Conservation (phyloP, 2,113 vertebrate genomes). For the Chunga burmeisteri region DNA sequence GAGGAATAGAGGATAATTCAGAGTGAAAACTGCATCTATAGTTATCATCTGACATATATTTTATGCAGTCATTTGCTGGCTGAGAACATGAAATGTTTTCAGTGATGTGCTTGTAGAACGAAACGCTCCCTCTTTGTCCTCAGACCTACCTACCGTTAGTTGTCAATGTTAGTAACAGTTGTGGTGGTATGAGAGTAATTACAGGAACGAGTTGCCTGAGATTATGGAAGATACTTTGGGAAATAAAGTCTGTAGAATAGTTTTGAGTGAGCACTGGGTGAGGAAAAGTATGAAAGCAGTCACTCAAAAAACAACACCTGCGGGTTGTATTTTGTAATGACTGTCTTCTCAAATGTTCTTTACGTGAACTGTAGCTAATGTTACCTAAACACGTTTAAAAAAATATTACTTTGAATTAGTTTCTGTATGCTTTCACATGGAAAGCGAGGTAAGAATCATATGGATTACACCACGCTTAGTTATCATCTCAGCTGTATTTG, state of each 20-base stretch:
- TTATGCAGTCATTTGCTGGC: not conserved
- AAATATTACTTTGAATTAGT: not conserved
- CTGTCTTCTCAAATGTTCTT: not conserved
- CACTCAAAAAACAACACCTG: not conserved
- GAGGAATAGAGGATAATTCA: not conserved
- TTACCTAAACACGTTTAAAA: not conserved
- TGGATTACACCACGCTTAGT: not conserved
- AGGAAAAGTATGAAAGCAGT: not conserved
- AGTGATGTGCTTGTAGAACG: not conserved
- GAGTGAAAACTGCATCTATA: not conserved
- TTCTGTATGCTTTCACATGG: not conserved
- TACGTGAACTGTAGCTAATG: not conserved
- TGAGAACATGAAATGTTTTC: not conserved
- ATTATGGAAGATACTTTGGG: not conserved
- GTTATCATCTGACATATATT: not conserved
- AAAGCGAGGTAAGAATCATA: not conserved
- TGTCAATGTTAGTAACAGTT: not conserved
- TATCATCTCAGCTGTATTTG: not conserved
- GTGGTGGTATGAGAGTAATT: not conserved
- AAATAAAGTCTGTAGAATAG: not conserved
- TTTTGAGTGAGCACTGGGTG: not conserved
- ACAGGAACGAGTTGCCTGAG: not conserved
- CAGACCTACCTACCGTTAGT: rapidly evolving
- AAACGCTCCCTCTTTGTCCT: not conserved
- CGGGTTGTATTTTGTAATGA: not conserved